Base-by-base conservation (phyloP, 1,140 invertebrate genomes). In the Schlechtendalia chinensis region DNA sequence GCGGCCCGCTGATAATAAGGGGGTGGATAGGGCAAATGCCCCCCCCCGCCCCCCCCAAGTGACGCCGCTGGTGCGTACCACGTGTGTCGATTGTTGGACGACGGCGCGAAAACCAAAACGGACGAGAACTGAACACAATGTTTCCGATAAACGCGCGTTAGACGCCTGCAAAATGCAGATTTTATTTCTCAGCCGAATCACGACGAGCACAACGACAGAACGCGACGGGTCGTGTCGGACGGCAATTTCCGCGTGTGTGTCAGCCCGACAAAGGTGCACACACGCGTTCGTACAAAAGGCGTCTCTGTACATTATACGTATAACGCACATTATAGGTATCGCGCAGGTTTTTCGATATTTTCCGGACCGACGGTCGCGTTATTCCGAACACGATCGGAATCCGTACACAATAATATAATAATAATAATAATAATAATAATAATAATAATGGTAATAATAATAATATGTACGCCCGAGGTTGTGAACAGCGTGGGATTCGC, bases 401-500 rank as follows among this genome's bases (percentile, higher is more conserved):
- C 65, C 47, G 32, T 71, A 27, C 10, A 17, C 17, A 17, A 32
- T 50, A 27, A 24, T 27, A 27, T 69, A 39, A 67, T 69, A 47
- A 67, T 67, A 19, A 8, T 32, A 27, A 24, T 27, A 24, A 27
- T 69, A 39, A 67, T 69, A 47, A 67, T 67, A 19, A 8, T 32
- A 11, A 65, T 39, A 32, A 19, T 32, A 19, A 65, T 65, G 19
- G 14, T 67, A 45, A n/a, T 67, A 39, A 63, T 63, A 32, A 29
- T 29, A 5, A 29, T 65, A 27, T 1, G 2, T 63, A 19, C 61
- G 27, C 32, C 29, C 32, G 63, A 45, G 8, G 12, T 22, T 5
- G 53, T 58, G 54, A 77, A 77, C 74, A 77, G 74, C 74, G 74
- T 77, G 74, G 56, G 74, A 75, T 77, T 61, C 74, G 56, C 32